Base-by-base conservation (phyloP, 1,140 invertebrate genomes). In the Hormaphis cornu region DNA sequence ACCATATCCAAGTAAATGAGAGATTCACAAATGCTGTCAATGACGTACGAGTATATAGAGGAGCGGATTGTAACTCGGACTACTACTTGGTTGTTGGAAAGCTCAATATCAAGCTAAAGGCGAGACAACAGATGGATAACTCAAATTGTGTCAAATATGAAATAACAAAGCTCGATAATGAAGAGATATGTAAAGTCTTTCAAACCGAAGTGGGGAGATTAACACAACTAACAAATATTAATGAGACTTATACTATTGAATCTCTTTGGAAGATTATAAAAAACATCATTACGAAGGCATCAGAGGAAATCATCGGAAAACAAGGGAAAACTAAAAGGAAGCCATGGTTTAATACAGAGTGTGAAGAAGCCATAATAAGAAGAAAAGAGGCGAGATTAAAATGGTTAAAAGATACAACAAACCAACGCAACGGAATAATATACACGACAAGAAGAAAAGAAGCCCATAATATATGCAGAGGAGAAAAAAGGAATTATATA, bases 291-390 rank as follows among this genome's bases (percentile, higher is more conserved):
- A 50, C 8, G 1, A 24, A 50, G 8, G 24, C 24, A 7, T 50
- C 46, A 50, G 46, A 3, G 8, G 24, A 24, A 26, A 22, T 50
- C 5, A 50, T 53, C 18, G 50, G 50, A 16, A 53, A 53, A 53
- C 28, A 70, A 59, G 20, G 35, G 2, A 70, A 30, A 24, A 16
- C 14, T 24, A 59, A 70, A 24, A 52, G 28, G 9, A 70, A 69
- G 69, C 40, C 33, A n/a, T 73, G 72, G 72, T 72, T 72, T 59
- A 69, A 73, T 54, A 59, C 40, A 35, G 72, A 71, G 30, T 73
- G 61, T 33, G 30, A 69, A 16, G 48, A 46, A 59, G 26, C 50
- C 26, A 7, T 53, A 53, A 30, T 53, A 30, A 63, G 33, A 18
- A 33, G 22, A 52, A 66, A 66, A 4, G 46, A 72, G 35, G 48